A percentile compares a stretch with the other conserved stretches of the same genome.
These are phyloP conservation scores for Octodon degus DNA, from an alignment of 2,113 vertebrate species.

Conservation along the genomic window DNA sequence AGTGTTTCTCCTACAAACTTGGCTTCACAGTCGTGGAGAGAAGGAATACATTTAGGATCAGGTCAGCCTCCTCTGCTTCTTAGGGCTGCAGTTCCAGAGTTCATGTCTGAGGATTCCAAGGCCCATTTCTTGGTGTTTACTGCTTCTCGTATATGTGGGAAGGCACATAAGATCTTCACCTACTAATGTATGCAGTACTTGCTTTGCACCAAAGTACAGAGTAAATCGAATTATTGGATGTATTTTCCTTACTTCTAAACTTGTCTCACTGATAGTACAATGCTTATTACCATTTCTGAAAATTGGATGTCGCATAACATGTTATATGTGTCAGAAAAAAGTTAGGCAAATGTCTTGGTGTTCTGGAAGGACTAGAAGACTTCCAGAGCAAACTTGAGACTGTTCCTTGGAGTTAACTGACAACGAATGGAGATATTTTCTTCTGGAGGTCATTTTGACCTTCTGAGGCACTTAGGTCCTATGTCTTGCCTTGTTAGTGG, in stretches of 20 bases:
- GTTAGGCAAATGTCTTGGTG: constrained; percentile 39
- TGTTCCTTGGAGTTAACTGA: neutral
- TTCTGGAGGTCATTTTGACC: constrained; percentile 39
- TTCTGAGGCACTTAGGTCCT: neutral
- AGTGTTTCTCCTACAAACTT: neutral
- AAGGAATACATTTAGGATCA: neutral
- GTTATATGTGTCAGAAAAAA: neutral
- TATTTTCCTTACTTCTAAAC: neutral
- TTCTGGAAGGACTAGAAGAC: constrained; percentile 4
- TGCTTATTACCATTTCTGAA: constrained; percentile 11
- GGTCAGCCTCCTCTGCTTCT: neutral
- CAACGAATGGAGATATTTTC: neutral
- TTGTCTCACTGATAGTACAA: neutral
- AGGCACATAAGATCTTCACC: neutral
- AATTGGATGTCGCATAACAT: neutral
- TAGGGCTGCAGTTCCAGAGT: neutral
- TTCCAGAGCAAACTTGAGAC: constrained; percentile 28
- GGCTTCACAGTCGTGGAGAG: neutral
- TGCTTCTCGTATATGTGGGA: neutral
- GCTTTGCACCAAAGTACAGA: neutral
- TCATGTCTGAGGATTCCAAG: neutral
- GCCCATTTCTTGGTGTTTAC: neutral
- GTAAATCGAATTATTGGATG: neutral
- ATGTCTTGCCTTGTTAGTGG: neutral
- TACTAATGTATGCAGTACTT: neutral